Conservation (phyloP, 37 sponge, comb jelly and placozoan genomes). For the Agelas oroides region DNA sequence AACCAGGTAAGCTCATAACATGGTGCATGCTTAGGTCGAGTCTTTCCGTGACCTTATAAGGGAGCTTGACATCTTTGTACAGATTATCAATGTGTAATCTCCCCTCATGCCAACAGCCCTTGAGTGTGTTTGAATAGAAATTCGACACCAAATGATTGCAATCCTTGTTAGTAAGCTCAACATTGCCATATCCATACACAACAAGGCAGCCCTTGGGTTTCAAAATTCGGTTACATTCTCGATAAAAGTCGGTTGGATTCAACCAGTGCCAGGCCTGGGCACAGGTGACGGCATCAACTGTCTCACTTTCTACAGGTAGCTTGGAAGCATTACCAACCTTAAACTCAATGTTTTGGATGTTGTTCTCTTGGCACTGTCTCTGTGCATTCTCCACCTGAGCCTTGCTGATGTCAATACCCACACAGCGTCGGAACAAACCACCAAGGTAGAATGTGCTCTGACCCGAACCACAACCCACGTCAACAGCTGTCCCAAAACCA, state of each 20-base stretch:
- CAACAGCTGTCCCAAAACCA: constrained; percentile 40
- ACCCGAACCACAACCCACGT: constrained; percentile 86
- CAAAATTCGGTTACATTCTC: constrained; percentile 63
- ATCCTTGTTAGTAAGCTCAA: constrained; percentile 2
- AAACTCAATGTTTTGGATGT: constrained; percentile 49
- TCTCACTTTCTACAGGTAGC: constrained; percentile 16
- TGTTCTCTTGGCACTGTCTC: neutral
- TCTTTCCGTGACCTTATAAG: constrained; percentile 50
- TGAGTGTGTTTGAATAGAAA: constrained; percentile 44
- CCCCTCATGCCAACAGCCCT: constrained; percentile 68
- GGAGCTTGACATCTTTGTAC: constrained; percentile 38
- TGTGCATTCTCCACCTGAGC: constrained; percentile 73
- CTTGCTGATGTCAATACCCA: constrained; percentile 78
- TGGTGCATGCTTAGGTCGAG: constrained; percentile 23
- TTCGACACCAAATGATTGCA: constrained; percentile 30
- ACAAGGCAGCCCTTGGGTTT: constrained; percentile 65
- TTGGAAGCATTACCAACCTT: constrained; percentile 44
- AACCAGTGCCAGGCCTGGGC: constrained; percentile 89
- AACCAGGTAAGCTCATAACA: constrained; percentile 11
- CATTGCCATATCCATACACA: constrained; percentile 83
- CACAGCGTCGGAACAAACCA: constrained; percentile 26
- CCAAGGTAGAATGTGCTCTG: constrained; percentile 67
- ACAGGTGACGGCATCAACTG: constrained; percentile 72
- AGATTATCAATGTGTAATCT: constrained; percentile 59
- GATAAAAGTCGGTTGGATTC: constrained; percentile 13